Evolutionary conservation across 1,140 invertebrate genomes (phyloP).

Genomic region (Dermatophagoides farinae): DNA sequence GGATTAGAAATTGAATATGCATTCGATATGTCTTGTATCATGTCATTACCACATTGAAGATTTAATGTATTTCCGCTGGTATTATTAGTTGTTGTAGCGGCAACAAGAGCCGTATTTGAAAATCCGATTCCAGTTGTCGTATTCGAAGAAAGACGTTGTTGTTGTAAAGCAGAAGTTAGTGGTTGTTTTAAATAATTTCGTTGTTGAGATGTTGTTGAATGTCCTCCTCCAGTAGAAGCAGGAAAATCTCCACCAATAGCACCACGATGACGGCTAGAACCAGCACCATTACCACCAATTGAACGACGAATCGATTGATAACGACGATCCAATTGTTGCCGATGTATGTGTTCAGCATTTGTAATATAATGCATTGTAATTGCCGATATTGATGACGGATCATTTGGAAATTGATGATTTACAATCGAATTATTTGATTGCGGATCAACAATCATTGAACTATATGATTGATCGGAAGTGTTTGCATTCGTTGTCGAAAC

Average conservation of each 20-base stretch:
- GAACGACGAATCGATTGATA: slow-evolving; percentile 68
- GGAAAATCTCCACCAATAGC: not conserved
- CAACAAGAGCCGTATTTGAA: no score
- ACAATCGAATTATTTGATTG: no score
- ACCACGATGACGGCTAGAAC: not conserved
- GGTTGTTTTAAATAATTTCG: not conserved
- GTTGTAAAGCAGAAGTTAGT: slow-evolving; percentile 4
- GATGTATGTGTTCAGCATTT: slow-evolving; percentile 37
- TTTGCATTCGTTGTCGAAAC: not conserved
- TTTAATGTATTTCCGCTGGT: no score
- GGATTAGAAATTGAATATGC: no score
- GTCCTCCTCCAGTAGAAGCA: not conserved
- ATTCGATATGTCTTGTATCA: no score
- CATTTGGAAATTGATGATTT: not conserved
- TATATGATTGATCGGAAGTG: not conserved
- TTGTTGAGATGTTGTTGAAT: not conserved
- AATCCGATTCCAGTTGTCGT: no score
- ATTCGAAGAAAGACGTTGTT: slow-evolving; percentile 15
- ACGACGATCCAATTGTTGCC: slow-evolving; percentile 54
- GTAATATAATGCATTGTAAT: slow-evolving; percentile 21
- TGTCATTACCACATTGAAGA: no score
- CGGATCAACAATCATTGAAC: no score
- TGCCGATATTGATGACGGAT: slow-evolving; percentile 19
- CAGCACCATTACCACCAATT: slow-evolving; percentile 37
- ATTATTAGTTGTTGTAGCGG: not conserved